Evolutionary conservation across 2,113 vertebrate genomes (phyloP).

Genomic region (Madoqua kirkii): DNA sequence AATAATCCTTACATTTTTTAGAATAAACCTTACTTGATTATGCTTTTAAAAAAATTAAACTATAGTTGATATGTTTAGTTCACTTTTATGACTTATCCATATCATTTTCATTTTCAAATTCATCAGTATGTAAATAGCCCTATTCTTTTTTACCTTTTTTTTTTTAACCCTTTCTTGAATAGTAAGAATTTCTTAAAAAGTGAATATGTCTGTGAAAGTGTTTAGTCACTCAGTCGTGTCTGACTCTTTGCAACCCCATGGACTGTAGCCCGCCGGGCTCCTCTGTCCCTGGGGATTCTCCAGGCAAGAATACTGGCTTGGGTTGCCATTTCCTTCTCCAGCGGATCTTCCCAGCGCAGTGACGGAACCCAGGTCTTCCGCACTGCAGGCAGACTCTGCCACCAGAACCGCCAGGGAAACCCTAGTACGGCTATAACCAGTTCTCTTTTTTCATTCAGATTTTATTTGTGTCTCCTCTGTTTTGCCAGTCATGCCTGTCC

Average conservation of each 20-base stretch:
- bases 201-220: neutral
- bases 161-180: constrained; percentile 22
- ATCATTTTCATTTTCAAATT: neutral
- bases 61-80: neutral
- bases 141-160: neutral
- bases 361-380: neutral
- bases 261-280: neutral
- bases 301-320: neutral
- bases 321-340: neutral
- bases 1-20: neutral
- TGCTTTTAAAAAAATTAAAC: neutral
- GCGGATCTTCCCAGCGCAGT: neutral
- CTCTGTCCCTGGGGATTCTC: neutral
- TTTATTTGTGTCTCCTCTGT: neutral
- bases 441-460: neutral
- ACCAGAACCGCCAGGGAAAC: neutral
- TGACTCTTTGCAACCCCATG: neutral
- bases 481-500: neutral
- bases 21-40: neutral
- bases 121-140: neutral
- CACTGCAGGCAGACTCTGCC: neutral
- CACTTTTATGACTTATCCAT: neutral
- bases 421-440: neutral
- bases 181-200: neutral
- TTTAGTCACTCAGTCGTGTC: neutral